Conservation (phyloP, 2,797 vertebrate genomes). For the Coranthus polyacanthus region DNA sequence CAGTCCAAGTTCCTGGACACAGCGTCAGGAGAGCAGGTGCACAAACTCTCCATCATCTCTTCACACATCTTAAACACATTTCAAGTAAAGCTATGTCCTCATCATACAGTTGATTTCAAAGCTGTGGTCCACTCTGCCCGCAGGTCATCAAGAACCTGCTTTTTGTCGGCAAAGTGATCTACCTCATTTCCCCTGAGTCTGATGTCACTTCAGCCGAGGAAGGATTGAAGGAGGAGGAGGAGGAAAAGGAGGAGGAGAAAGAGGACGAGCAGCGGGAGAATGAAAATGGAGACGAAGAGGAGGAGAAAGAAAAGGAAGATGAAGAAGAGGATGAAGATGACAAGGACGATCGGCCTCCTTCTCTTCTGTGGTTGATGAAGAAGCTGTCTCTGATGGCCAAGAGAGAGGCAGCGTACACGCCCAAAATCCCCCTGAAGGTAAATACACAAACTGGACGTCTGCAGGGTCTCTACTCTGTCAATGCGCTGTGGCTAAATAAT, state of each 20-base stretch:
- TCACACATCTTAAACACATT: neutral
- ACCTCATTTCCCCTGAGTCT: conserved; percentile 88
- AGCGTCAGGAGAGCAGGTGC: conserved; percentile 94
- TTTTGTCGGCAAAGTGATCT: conserved; percentile 93
- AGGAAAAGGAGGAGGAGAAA: conserved; percentile 19
- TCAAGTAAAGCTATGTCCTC: neutral
- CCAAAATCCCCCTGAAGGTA: conserved; percentile 93
- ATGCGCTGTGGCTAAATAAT: no score
- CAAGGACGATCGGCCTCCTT: conserved; percentile 83
- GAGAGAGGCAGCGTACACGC: conserved; percentile 91
- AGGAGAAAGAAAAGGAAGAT: conserved; percentile 29
- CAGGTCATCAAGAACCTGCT: conserved; percentile 98
- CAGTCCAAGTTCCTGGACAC: conserved; percentile 94
- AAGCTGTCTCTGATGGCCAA: conserved; percentile 91
- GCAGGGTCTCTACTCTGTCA: neutral
- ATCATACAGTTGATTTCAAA: neutral
- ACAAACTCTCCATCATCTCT: no score
- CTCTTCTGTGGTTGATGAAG: conserved; percentile 92
- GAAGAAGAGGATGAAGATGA: conserved; percentile 52
- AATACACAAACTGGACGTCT: neutral
- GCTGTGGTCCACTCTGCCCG: neutral
- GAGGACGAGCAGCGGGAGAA: conserved; percentile 14
- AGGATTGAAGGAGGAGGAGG: conserved; percentile 40
- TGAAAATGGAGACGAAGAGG: conserved; percentile 16
- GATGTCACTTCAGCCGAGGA: conserved; percentile 52